A percentile compares a stretch with the other conserved stretches of the same genome.
Evolutionary conservation across 2,797 vertebrate genomes (phyloP).

Genomic region (Sebastes wilsoni): DNA sequence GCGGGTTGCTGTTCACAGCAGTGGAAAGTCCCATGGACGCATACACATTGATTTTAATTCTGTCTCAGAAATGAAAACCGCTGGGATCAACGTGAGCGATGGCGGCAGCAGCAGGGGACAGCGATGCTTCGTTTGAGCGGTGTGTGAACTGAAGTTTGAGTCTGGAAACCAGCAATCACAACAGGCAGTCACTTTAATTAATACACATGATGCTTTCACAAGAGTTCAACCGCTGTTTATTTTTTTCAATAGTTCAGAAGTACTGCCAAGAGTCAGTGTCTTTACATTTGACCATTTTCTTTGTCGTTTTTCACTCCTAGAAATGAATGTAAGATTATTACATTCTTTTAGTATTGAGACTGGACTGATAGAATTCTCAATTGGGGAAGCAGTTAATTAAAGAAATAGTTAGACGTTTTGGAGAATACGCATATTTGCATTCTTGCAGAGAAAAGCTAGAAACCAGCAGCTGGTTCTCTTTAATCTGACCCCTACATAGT

Average conservation of each 20-base stretch:
- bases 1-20: constrained; percentile 27
- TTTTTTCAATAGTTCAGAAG: not conserved
- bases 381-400: not conserved
- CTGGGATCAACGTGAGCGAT: constrained; percentile 21
- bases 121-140: constrained; percentile 5
- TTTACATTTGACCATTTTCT: not conserved
- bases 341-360: not conserved
- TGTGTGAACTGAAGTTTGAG: not conserved
- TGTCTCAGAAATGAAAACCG: constrained; percentile 51
- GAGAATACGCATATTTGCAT: not conserved
- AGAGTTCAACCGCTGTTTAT: not conserved
- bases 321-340: not conserved
- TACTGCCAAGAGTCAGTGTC: not conserved
- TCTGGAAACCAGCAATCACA: constrained; percentile 2
- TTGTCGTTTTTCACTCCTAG: not conserved
- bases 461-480: no score
- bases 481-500: no score
- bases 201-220: not conserved
- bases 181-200: not conserved
- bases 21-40: constrained; percentile 76
- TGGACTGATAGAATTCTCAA: not conserved
- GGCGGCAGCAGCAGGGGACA: constrained; percentile 11
- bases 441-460: not conserved
- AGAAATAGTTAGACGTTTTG: not conserved
- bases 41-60: constrained; percentile 67